Base-by-base conservation (phyloP, 2,888 invertebrate genomes). In the Bhutanitis thaidina region DNA sequence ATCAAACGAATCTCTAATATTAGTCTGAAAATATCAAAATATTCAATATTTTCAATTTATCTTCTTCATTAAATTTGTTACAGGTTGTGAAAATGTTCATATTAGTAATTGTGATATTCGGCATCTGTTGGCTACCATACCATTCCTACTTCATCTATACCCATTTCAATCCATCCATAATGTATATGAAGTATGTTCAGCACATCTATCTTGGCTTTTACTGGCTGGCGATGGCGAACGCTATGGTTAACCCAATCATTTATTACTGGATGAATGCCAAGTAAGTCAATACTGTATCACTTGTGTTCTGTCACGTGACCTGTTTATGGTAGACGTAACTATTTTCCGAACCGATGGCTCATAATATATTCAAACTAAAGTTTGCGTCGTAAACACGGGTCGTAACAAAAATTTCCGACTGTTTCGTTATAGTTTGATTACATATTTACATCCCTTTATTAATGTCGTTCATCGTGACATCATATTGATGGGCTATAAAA, bases 221-320 rank as follows among this genome's bases (percentile, higher is more conserved):
- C 70, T 96, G 95, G 95, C 90, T 97, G 52, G 97, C 97, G 1
- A 97, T 97, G 97, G 95, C 96, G 9, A 96, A 97, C 70, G 94
- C 96, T 0, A 96, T 96, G 95, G 96, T 97, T 51, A 97, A 97
- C 83, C 97, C 97, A 0, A 92, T 97, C 50, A 96, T 97, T 43
- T 97, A 97, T 77, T 97, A 96, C 73, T 96, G 96, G 94, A 97
- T 97, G 97, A 97, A 97, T 77, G 94, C 95, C 61, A 93, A 94
- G 94, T 94, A 80, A 90, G 87, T 77, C 8, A 1, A 27, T 8
- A 8, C 27, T 27, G 1, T 8, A 8, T 27, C 7, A 27, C 20
- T 20, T 20, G 5, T 20, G 2, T 20, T 5, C 20, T 20, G 20
- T 20, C 2, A 20, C 20, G 5, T 27, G 1, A 27, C 8, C 7